Conservation (phyloP, 2,797 vertebrate genomes). For the Pangasius macronema region DNA sequence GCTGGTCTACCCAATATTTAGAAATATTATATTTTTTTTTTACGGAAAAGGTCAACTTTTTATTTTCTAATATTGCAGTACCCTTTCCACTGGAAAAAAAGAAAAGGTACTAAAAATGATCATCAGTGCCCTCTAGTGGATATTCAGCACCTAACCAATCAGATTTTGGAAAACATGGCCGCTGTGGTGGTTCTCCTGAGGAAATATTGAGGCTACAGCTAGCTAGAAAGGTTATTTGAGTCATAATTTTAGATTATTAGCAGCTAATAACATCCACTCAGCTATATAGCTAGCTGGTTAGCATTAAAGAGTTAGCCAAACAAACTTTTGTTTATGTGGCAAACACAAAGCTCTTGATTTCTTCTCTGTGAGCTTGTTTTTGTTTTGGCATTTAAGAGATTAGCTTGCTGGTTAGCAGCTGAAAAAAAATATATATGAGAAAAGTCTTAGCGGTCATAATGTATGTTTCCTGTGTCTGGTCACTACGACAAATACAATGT, state of each 20-base stretch:
- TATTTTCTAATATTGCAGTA: background rate
- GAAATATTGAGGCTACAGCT: background rate
- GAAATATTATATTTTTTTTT: background rate
- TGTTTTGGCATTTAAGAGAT: too few species aligned
- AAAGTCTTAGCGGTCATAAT: background rate
- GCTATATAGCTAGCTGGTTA: background rate
- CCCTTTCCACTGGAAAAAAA: background rate
- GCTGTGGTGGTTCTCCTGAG: background rate
- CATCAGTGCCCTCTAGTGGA: background rate
- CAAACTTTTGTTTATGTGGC: background rate
- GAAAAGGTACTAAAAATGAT: background rate
- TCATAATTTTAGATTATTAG: background rate
- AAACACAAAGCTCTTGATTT: background rate
- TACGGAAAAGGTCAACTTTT: slow-evolving; percentile 24
- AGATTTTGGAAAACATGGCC: background rate
- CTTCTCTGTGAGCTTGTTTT: background rate
- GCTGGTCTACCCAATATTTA: background rate
- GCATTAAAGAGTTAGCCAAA: background rate
- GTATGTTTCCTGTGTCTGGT: background rate
- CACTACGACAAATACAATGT: background rate
- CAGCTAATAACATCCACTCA: background rate
- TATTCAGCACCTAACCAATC: background rate
- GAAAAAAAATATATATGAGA: too few species aligned
- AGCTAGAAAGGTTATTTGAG: background rate
- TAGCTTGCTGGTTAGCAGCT: too few species aligned